These are phyloP conservation scores for Megalops atlanticus DNA, from an alignment of 2,113 vertebrate species.

Conservation along the genomic window DNA sequence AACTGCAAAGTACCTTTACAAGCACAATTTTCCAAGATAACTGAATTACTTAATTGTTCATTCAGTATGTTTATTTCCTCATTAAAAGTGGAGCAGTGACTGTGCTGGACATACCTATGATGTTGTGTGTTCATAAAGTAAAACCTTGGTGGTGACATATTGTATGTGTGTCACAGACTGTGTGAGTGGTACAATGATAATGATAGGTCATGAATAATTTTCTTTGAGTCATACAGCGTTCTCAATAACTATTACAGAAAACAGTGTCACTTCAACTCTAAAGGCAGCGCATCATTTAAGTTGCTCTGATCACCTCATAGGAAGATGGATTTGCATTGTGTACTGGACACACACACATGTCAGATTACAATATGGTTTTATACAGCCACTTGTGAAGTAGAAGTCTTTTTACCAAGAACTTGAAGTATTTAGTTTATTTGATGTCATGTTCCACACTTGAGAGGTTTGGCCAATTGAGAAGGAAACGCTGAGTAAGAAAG, in stretches of 20 bases:
- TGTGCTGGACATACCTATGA: too few relatives aligned
- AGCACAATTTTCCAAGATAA: too few relatives aligned
- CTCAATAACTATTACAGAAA: background rate
- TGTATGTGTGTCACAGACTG: too few relatives aligned
- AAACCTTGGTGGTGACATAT: too few relatives aligned
- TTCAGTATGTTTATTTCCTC: background rate
- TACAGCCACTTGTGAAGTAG: background rate
- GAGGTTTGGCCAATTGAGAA: background rate
- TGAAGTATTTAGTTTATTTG: background rate
- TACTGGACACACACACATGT: background rate
- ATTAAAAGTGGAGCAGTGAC: background rate
- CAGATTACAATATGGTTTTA: background rate
- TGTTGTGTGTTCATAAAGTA: too few relatives aligned
- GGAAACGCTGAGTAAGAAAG: background rate
- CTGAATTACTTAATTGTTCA: too few relatives aligned
- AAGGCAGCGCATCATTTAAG: background rate
- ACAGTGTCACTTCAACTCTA: background rate
- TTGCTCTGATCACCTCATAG: background rate
- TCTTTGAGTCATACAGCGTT: background rate
- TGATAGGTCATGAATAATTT: background rate
- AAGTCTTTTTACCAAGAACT: background rate
- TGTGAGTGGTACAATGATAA: background rate
- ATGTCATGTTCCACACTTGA: background rate
- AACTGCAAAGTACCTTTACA: background rate
- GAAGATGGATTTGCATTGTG: background rate